A percentile compares a stretch with the other conserved stretches of the same genome.
These are phyloP conservation scores for Pseudeuparius sepicola DNA, from an alignment of 2,888 invertebrate genomes.

Conservation along the genomic window DNA sequence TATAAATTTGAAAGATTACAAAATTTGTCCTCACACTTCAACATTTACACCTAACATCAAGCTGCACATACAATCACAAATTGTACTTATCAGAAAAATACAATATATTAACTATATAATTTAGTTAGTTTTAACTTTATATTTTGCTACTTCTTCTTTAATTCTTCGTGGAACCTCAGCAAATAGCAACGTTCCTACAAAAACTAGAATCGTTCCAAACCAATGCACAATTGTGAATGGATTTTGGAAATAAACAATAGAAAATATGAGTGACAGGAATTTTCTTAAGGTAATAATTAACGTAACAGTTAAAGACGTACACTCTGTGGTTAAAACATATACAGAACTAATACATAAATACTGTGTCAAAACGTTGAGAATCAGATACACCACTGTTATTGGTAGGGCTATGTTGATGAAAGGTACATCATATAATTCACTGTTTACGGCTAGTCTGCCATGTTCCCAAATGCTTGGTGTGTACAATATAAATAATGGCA, in stretches of 20 bases:
- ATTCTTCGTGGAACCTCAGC: constrained; percentile 51
- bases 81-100: too few relatives aligned
- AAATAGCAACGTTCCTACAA: constrained; percentile 86
- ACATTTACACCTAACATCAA: too few relatives aligned
- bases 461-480: constrained; percentile 69
- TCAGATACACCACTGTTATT: constrained; percentile 63
- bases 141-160: too few relatives aligned
- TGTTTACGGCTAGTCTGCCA: constrained; percentile 57
- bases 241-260: constrained; percentile 89
- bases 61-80: too few relatives aligned
- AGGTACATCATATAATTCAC: constrained; percentile 48
- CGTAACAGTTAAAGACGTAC: constrained; percentile 88
- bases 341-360: constrained; percentile 92
- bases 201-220: constrained; percentile 83
- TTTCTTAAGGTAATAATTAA: constrained; percentile 92
- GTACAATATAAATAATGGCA: constrained; percentile 82
- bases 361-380: constrained; percentile 81
- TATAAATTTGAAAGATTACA: too few relatives aligned
- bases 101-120: too few relatives aligned
- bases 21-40: too few relatives aligned
- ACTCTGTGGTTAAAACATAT: constrained; percentile 88
- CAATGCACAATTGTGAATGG: constrained; percentile 87
- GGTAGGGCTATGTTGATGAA: constrained; percentile 57
- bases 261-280: constrained; percentile 90
- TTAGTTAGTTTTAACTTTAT: too few relatives aligned